phyloP scores from a whole-genome alignment of 2,888 invertebrate genomes.

The Lucinisca nassula region DNA sequence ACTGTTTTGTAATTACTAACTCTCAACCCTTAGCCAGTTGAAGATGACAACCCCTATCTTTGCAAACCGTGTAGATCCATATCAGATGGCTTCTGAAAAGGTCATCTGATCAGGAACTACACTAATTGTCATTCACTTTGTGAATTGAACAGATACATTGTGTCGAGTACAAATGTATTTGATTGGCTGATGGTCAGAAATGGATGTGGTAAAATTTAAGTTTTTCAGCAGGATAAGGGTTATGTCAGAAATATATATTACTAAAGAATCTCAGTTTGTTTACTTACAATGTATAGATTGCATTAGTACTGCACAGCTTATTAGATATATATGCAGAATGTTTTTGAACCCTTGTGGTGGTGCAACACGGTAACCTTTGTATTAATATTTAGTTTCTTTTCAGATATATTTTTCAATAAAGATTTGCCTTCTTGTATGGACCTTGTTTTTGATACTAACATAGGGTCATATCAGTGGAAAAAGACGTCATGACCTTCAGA shows the following conservation, averaged over 20 bases:
- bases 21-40: no score
- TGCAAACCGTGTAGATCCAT: no score
- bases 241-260: background rate
- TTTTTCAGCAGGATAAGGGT: no score
- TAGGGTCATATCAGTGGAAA: background rate
- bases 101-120: no score
- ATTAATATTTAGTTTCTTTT: slow-evolving; percentile 5
- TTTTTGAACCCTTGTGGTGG: background rate
- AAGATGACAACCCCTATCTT: no score
- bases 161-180: no score
- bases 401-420: slow-evolving; percentile 17
- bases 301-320: slow-evolving; percentile 5
- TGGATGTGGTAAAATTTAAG: no score
- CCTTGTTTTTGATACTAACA: slow-evolving; percentile 12
- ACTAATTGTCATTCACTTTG: no score
- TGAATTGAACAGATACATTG: no score
- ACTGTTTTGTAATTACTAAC: background rate
- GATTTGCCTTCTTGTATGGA: slow-evolving; percentile 5
- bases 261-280: slow-evolving; percentile 5
- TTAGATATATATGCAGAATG: background rate
- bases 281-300: background rate
- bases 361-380: background rate
- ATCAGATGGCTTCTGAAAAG: no score
- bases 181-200: no score
- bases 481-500: no score